Conservation (phyloP, 2,888 invertebrate genomes). For the Diaphora mendica region DNA sequence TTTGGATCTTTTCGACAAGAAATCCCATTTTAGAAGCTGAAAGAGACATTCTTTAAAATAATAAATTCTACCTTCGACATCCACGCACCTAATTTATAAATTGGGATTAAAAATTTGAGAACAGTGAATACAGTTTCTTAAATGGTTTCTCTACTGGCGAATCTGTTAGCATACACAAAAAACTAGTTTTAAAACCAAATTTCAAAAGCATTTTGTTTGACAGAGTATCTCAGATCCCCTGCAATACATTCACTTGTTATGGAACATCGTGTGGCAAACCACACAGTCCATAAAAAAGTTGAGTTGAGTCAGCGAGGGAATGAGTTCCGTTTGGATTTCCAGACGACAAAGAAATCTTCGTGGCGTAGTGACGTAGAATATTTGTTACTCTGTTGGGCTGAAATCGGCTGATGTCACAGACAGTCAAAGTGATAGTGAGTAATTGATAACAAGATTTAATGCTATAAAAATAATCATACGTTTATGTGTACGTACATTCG, state of each 20-base stretch:
- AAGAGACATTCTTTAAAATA: constrained; percentile 10
- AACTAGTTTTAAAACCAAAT: too few relatives aligned
- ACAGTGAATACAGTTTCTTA: background rate
- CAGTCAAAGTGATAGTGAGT: background rate
- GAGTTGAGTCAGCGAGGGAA: too few relatives aligned
- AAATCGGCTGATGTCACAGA: background rate
- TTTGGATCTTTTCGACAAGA: constrained; percentile 48
- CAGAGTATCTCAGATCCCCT: too few relatives aligned
- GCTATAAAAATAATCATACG: too few relatives aligned
- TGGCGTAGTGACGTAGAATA: background rate
- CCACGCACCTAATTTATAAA: background rate
- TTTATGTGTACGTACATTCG: background rate
- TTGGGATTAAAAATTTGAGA: background rate
- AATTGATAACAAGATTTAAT: background rate
- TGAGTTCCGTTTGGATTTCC: background rate
- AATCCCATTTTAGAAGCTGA: constrained; percentile 49
- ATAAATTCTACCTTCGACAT: background rate
- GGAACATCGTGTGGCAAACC: too few relatives aligned
- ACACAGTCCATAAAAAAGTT: too few relatives aligned
- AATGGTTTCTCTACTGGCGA: too few relatives aligned
- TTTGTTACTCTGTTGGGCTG: background rate
- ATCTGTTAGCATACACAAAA: too few relatives aligned
- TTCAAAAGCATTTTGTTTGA: too few relatives aligned
- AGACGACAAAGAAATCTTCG: background rate
- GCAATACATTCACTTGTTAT: background rate